Percentiles rank a stretch among this genome's conserved stretches.
Conservation (phyloP, 2,113 vertebrate genomes). For the Myotis lucifugus region DNA sequence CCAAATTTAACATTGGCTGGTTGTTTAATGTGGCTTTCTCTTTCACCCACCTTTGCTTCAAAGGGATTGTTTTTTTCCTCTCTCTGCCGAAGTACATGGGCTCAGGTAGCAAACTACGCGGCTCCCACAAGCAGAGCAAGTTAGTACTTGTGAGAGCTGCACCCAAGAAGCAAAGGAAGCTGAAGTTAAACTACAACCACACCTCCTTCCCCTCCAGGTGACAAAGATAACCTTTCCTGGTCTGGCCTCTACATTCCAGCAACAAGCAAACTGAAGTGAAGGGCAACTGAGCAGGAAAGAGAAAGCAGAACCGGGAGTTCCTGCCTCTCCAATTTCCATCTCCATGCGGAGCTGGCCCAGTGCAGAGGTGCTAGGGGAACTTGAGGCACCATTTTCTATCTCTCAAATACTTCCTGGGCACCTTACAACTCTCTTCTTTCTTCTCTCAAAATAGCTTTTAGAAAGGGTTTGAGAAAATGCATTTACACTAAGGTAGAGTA, state of each 20-base stretch:
- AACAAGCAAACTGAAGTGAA: background rate
- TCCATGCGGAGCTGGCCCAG: background rate
- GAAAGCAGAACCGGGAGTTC: background rate
- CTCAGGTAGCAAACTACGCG: slow-evolving; percentile 47
- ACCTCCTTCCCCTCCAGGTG: slow-evolving; percentile 44
- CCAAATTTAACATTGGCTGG: slow-evolving; percentile 72
- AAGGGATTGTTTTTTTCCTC: slow-evolving; percentile 49
- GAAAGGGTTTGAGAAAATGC: slow-evolving; percentile 2
- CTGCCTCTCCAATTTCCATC: background rate
- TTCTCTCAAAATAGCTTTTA: background rate
- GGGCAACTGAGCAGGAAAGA: background rate
- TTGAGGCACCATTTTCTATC: background rate
- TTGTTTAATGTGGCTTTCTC: slow-evolving; percentile 78
- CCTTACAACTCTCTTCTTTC: background rate
- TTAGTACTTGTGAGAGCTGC: slow-evolving; percentile 29
- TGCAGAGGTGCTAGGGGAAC: background rate
- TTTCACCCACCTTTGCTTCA: slow-evolving; percentile 71
- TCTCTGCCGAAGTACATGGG: slow-evolving; percentile 29
- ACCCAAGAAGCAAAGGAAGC: slow-evolving; percentile 66
- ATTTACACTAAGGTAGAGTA: background rate
- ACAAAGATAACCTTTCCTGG: slow-evolving; percentile 37
- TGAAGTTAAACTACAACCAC: slow-evolving; percentile 55
- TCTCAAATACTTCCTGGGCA: background rate
- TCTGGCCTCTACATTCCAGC: background rate
- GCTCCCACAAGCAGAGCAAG: slow-evolving; percentile 53